A percentile compares a stretch with the other conserved stretches of the same genome.
These are phyloP conservation scores for Cisticola juncidis DNA, from an alignment of 2,113 vertebrate species.

Conservation along the genomic window DNA sequence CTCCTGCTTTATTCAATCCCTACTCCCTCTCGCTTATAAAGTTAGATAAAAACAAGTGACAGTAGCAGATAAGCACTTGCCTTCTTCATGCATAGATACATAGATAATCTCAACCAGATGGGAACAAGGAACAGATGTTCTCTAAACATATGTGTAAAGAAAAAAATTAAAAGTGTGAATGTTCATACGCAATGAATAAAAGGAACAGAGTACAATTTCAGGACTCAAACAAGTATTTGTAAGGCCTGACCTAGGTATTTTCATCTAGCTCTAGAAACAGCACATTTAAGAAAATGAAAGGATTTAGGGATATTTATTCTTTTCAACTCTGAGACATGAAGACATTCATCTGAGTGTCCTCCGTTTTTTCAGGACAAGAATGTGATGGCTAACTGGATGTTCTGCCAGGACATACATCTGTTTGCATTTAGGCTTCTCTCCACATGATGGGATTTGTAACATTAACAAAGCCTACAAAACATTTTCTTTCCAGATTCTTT, in stretches of 20 bases:
- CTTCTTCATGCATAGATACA: background rate
- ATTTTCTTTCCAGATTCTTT: background rate
- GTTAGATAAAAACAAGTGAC: background rate
- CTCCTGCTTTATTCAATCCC: background rate
- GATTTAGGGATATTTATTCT: background rate
- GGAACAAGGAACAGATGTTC: constrained; percentile 40
- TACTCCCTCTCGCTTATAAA: background rate
- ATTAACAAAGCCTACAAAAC: background rate
- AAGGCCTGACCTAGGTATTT: background rate
- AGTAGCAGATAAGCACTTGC: background rate
- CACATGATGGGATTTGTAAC: background rate
- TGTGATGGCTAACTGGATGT: background rate
- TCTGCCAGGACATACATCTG: background rate
- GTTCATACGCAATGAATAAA: background rate
- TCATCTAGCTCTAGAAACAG: background rate
- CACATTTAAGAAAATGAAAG: background rate
- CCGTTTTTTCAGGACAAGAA: background rate
- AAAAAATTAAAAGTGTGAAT: background rate
- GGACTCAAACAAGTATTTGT: background rate
- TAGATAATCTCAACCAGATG: background rate
- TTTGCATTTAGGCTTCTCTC: background rate
- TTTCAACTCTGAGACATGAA: background rate
- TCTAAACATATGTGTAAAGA: constrained; percentile 44
- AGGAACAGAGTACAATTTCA: background rate
- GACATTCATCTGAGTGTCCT: background rate